These are phyloP conservation scores for Brachyhypopomus gauderio DNA, from an alignment of 2,113 vertebrate genomes.

Conservation along the genomic window DNA sequence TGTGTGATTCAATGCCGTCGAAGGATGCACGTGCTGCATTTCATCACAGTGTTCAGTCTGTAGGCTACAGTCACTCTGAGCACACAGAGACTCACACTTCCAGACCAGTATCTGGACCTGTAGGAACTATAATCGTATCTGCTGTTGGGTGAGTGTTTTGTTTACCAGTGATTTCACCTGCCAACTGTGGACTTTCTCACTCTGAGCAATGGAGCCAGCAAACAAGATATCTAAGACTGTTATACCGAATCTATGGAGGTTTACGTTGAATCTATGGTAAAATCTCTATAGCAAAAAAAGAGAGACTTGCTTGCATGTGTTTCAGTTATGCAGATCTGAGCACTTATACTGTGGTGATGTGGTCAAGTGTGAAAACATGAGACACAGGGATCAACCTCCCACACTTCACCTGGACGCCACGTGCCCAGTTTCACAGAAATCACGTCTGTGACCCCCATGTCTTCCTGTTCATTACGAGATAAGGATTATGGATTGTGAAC, in stretches of 20 bases:
- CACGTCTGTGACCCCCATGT: slow-evolving; percentile 41
- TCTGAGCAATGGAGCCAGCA: slow-evolving; percentile 7
- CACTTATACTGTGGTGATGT: slow-evolving; percentile 28
- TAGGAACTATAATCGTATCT: neutral
- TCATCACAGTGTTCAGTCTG: slow-evolving; percentile 27
- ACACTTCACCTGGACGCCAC: slow-evolving; percentile 23
- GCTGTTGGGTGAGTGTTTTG: slow-evolving; percentile 50
- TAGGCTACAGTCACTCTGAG: slow-evolving; percentile 23
- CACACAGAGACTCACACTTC: slow-evolving; percentile 20
- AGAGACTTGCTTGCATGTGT: slow-evolving; percentile 22
- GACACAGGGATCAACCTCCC: slow-evolving; percentile 25
- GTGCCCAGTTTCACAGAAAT: slow-evolving; percentile 36
- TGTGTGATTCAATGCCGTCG: neutral
- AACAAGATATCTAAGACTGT: slow-evolving; percentile 23
- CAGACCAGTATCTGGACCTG: slow-evolving; percentile 3
- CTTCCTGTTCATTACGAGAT: slow-evolving; percentile 44
- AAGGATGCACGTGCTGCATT: neutral
- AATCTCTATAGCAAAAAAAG: slow-evolving; percentile 17
- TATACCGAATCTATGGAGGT: slow-evolving; percentile 17
- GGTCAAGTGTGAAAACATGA: neutral
- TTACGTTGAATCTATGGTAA: neutral
- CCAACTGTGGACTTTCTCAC: slow-evolving; percentile 35
- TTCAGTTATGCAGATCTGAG: slow-evolving; percentile 25
- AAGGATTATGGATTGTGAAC: slow-evolving; percentile 38
- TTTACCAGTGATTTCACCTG: slow-evolving; percentile 54